phyloP scores from a whole-genome alignment of 2,888 invertebrate genomes.

The Glaucopsyche alexis region DNA sequence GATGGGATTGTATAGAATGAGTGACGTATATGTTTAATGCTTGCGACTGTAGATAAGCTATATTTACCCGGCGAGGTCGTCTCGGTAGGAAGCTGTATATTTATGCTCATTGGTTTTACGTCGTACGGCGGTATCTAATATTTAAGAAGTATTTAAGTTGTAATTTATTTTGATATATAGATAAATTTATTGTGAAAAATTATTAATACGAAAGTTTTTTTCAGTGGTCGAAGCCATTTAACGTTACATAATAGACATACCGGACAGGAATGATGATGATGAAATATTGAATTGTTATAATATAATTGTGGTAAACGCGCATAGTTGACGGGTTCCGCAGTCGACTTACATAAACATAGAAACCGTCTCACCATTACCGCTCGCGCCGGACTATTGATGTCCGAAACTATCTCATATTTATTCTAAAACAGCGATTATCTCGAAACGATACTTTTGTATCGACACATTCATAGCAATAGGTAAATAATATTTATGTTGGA shows the following conservation, averaged over 20 bases:
- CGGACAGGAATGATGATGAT: background rate
- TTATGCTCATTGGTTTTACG: slow-evolving; percentile 35
- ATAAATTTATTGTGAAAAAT: slow-evolving; percentile 37
- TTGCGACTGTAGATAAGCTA: slow-evolving; percentile 36
- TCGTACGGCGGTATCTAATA: slow-evolving; percentile 33
- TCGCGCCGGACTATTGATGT: background rate
- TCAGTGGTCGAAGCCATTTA: slow-evolving; percentile 11
- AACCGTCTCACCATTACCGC: background rate
- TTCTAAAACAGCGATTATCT: background rate
- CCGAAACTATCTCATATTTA: background rate
- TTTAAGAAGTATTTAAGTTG: slow-evolving; percentile 40
- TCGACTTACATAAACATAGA: background rate
- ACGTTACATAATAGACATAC: background rate
- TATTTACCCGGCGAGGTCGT: slow-evolving; percentile 31
- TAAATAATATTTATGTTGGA: background rate
- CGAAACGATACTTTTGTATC: slow-evolving; percentile 5
- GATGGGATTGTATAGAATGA: slow-evolving; percentile 32
- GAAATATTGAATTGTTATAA: background rate
- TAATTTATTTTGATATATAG: slow-evolving; percentile 42
- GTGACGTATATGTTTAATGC: slow-evolving; percentile 33
- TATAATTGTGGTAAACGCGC: background rate
- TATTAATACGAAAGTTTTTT: slow-evolving; percentile 21
- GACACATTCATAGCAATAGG: slow-evolving; percentile 2
- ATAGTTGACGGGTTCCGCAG: background rate
- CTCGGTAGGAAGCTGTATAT: slow-evolving; percentile 36